Base-by-base conservation (phyloP, 2,113 vertebrate genomes). In the Malurus elegans region DNA sequence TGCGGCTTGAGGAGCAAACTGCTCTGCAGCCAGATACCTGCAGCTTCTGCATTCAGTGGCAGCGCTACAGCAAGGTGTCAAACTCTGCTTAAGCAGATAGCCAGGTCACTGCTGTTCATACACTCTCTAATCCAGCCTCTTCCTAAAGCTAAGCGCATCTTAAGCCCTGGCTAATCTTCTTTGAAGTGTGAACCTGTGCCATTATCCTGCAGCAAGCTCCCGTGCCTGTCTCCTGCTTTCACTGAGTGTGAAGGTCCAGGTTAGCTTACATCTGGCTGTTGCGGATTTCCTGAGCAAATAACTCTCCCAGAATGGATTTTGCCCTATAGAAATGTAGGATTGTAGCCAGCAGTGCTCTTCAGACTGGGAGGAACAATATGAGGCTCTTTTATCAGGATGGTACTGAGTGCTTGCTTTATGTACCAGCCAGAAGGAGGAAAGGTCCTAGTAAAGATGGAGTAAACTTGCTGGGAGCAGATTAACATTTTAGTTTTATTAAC, bases 141-240 rank as follows among this genome's bases (percentile, higher is more conserved):
- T 92, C 56, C 79, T 71, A 61, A 90, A 94, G 84, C 87, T 85
- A 69, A 92, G 75, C 34, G 69, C 73, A 56, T 80, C 36, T 90
- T 96, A 93, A 95, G 76, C 88, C 91, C 76, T 72, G 57, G 57
- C 86, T 95, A 95, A 96, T 94, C 95, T 92, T 79, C 91, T 95
- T 81, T 94, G 79, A 93, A 95, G 92, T 7, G 15, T 88, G 79
- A 93, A 88, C 60, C 48, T 54, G 85, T 86, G 67, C 80, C 12
- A 4, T 93, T 88, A 92, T 86, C 60, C 64, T 74, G 44, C 79
- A 80, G 82, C 56, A 65, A 72, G 80, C 74, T 73, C 54, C 0
- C 0, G 1, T 66, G 79, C 56, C 6, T 29, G 0, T 62, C 56
- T 71, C 36, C n/a, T 56, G 75, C 73, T 80, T 54, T 74, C 44